Base-by-base conservation (phyloP, 2,797 vertebrate genomes). In the Chelonia mydas region DNA sequence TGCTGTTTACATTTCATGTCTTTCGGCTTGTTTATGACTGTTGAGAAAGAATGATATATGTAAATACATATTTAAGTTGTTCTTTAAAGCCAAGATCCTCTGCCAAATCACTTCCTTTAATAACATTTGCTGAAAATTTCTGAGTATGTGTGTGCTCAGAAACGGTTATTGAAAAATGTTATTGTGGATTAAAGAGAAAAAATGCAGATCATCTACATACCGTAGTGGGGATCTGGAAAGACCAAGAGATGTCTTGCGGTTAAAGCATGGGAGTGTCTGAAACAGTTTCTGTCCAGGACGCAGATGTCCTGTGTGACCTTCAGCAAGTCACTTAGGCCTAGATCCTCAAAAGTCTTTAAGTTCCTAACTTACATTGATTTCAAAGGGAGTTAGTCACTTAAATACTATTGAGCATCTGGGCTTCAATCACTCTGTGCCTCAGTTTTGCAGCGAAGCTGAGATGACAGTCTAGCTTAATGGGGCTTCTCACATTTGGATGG, bases 11-110 rank as follows among this genome's bases (percentile, higher is more conserved):
- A 76, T 76, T 84, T 87, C 13, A 11, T 19, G 21, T 86, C 89
- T 83, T 86, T 90, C 88, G 90, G 16, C 50, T 91, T 95, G 83
- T 95, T 95, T 95, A 89, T 79, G 94, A 33, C 57, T 86, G 28
- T 41, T 94, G 83, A 87, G 84, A 90, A 91, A 83, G 54, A 80
- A 47, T 1, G 2, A 94, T 89, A 77, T 19, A 88, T 54, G 59
- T 53, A 94, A 83, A 85, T 86, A 37, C 21, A 83, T 95, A 92
- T 95, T 94, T 57, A 81, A 93, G 76, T 86, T 61, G 27, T 72
- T 25, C 31, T 95, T 91, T 94, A 88, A 86, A 79, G 61, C 12
- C 68, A 61, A 79, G 10, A 41, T n/a, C 15, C 81, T 53, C 72
- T 83, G 31, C 25, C 72, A 94, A 87, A 28, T 45, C 3, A 6